Base-by-base conservation (phyloP, 2,113 vertebrate species). In the pig (Sus scrofa) region DNA sequence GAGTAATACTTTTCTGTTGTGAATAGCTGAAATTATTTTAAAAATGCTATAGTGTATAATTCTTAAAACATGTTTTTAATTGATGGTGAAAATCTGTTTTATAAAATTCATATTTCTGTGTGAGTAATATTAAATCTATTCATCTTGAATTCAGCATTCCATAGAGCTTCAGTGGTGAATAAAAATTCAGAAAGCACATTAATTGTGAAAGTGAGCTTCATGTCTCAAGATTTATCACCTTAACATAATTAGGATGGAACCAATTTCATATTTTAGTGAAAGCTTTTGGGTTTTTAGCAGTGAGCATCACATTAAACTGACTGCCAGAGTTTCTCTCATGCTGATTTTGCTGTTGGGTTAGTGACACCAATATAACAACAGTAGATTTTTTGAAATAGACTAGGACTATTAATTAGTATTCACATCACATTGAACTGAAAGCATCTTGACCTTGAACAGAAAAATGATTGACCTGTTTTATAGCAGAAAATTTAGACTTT, bases 401-500 rank as follows among this genome's bases (percentile, higher is more conserved):
- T 30, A 67, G 87, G 3, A 1, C 71, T 92, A 27, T 97, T 82
- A 52, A 27, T 97, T 82, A 52, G 58, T 65, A 77, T 96, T 83
- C 58, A 79, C 3, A 22, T 67, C 60, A 96, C 71, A 91, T 19
- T 85, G 60, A 81, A 60, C n/a, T 89, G 84, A 93, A 92, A 90
- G 34, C 37, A 58, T 44, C 44, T 70, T 77, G 87, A 95, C 56
- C 18, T 86, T 60, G 11, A 86, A 92, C 22, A 90, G 75, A 83
- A 92, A 96, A 94, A 87, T 89, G 39, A 94, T 86, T 96, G 91
- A 90, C 75, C 75, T 94, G 37, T 94, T 97, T 84, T 96, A 30
- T 91, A 84, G 73, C 18, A 86, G 82, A 44, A 91, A 73, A 91
- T 89, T 94, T 84, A 93, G 91, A 67, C 54, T 78, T 89, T 94